Percentiles rank a stretch among this genome's conserved stretches.
phyloP scores from a whole-genome alignment of 2,797 vertebrate genomes.

The Sebastes flavidus region DNA sequence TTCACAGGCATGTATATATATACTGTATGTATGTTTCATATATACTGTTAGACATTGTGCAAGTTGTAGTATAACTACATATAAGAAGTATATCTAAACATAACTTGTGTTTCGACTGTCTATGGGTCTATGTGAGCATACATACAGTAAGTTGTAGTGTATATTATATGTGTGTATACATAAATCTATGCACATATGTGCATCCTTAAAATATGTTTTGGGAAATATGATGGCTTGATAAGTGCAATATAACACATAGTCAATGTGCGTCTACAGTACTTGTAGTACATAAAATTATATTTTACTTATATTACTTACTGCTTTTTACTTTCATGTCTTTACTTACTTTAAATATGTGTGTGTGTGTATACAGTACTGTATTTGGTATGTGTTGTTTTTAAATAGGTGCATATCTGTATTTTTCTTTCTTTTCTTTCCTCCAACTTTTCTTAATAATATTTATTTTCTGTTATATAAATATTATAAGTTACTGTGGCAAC shows the following conservation, averaged over 20 bases:
- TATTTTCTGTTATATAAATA: background rate
- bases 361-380: background rate
- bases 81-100: background rate
- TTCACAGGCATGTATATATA: background rate
- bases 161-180: too few species aligned
- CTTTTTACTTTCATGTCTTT: background rate
- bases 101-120: too few species aligned
- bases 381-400: background rate
- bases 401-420: background rate
- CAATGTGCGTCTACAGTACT: too few species aligned
- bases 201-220: too few species aligned
- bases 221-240: too few species aligned
- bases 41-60: background rate
- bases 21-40: background rate
- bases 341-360: background rate
- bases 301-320: too few species aligned
- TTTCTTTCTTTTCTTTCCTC: too few species aligned
- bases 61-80: background rate
- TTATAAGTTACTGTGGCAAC: background rate
- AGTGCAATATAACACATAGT: too few species aligned
- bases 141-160: too few species aligned
- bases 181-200: too few species aligned
- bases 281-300: too few species aligned
- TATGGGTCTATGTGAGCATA: accelerated
- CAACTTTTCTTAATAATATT: too few species aligned